These are phyloP conservation scores for Leucophenga montana DNA, from an alignment of 2,888 invertebrate genomes.

Conservation along the genomic window DNA sequence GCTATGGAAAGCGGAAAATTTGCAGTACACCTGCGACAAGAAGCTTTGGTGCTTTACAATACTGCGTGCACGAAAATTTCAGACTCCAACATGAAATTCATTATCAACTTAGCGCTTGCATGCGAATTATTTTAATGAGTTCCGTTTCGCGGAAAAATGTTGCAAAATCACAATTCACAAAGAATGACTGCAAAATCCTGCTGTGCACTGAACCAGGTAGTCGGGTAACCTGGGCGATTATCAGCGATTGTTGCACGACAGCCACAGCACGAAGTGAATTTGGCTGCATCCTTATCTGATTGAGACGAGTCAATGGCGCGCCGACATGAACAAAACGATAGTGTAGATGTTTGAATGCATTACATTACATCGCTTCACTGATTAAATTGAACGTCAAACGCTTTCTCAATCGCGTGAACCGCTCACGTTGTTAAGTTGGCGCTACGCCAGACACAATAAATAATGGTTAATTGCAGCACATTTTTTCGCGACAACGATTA, in stretches of 20 bases:
- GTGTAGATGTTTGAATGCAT: conserved; percentile 50
- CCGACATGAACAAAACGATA: neutral
- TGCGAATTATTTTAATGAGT: conserved; percentile 66
- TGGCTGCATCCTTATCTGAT: conserved; percentile 23
- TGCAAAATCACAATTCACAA: conserved; percentile 36
- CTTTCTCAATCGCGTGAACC: neutral
- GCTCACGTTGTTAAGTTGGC: conserved; percentile 14
- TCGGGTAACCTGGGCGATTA: conserved; percentile 7
- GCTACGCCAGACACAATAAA: conserved; percentile 63
- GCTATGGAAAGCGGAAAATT: conserved; percentile 62
- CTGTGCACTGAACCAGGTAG: neutral
- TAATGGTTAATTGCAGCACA: conserved; percentile 69
- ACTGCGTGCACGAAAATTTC: neutral
- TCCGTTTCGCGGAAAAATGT: conserved; percentile 59
- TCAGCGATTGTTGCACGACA: conserved; percentile 12
- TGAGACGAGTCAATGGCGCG: conserved; percentile 15
- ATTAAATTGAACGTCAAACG: conserved; percentile 52
- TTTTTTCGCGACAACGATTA: conserved; percentile 23
- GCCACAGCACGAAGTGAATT: neutral
- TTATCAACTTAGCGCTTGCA: conserved; percentile 65
- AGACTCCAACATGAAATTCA: neutral
- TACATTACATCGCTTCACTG: conserved; percentile 38
- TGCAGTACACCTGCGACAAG: conserved; percentile 34
- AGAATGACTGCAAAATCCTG: conserved; percentile 21
- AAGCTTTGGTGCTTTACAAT: neutral